Conservation (phyloP, 2,888 invertebrate species). For the Chromoteleia sp. region DNA sequence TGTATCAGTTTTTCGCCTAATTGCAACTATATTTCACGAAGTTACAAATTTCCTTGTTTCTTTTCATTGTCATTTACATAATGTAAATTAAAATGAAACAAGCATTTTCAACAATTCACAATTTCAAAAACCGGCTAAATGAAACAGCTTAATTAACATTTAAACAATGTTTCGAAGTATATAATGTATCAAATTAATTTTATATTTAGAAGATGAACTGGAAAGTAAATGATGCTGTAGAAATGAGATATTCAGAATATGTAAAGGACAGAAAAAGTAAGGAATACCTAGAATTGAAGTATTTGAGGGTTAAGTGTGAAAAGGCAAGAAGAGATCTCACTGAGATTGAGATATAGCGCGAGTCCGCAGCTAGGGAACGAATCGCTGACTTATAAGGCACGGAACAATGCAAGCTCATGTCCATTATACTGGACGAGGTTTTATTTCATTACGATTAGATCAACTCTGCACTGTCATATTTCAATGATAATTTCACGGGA, state of each 20-base stretch:
- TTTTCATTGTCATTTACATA: slow-evolving; percentile 13
- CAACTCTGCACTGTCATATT: slow-evolving; percentile 66
- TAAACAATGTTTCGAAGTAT: neutral
- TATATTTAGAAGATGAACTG: neutral
- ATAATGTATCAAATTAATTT: slow-evolving; percentile 27
- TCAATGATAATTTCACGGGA: slow-evolving; percentile 65
- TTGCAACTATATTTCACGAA: no score
- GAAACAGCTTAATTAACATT: neutral
- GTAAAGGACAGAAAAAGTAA: slow-evolving; percentile 52
- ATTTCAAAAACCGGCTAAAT: no score
- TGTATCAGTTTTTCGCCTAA: no score
- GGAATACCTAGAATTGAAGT: slow-evolving; percentile 64
- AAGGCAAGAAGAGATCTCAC: slow-evolving; percentile 61
- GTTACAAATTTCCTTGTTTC: slow-evolving; percentile 7
- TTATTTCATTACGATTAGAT: slow-evolving; percentile 71
- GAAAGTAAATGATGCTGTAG: slow-evolving; percentile 47
- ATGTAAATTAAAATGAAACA: neutral
- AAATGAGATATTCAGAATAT: slow-evolving; percentile 56
- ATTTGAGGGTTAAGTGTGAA: slow-evolving; percentile 70
- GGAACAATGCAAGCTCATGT: slow-evolving; percentile 70
- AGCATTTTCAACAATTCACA: no score
- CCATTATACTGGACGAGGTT: slow-evolving; percentile 69
- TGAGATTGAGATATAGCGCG: slow-evolving; percentile 70
- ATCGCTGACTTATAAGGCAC: slow-evolving; percentile 68
- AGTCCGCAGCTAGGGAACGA: slow-evolving; percentile 56